Evolutionary conservation across 2,113 vertebrate species (phyloP), one percentile per base, ranked within the genome.

Genomic region (Morone saxatilis): DNA sequence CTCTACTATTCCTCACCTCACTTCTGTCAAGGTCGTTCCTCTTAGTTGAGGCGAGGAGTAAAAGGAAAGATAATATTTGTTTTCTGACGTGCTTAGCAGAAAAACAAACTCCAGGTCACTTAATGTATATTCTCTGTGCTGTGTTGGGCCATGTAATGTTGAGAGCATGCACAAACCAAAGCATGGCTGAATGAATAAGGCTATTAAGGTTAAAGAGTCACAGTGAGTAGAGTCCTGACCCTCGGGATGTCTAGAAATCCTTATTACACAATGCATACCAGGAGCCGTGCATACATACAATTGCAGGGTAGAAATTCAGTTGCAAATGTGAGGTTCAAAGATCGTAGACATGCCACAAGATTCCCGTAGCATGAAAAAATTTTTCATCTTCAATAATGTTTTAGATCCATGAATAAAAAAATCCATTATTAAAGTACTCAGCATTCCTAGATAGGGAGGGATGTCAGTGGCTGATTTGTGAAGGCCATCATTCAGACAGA

Each of bases 181-280:
- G 71, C 71, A 51, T 19, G 11, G 80, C 53, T 38, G 47, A 31
- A 57, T 66, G 61, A 63, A 25, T 17, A 3, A 53, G 43, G 12
- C 78, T 53, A 75, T 62, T 59, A 70, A 70, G 63, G 60, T 3
- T 45, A 81, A 57, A 74, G 69, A 57, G 25, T 63, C 63, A 40
- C 31, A 80, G 20, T 20, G 53, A 61, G 54, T 69, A 54, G 69
- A 71, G 59, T 45, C 57, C 59, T 25, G 61, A 36, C 31, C 75
- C 68, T 71, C 31, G 0, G 54, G 62, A 62, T 16, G 25, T 83
- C 36, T 14, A 16, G 10, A 56, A 56, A 75, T 80, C 40, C 48
- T 80, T 62, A 74, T 76, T 59, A 43, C 43, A 51, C 17, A 66
- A 10, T 31, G 50, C 12, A 40, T 7, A 16, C 40, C 56, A 38